These are phyloP conservation scores for Ciconia nigra DNA, from an alignment of 2,797 vertebrate species.

Conservation along the genomic window DNA sequence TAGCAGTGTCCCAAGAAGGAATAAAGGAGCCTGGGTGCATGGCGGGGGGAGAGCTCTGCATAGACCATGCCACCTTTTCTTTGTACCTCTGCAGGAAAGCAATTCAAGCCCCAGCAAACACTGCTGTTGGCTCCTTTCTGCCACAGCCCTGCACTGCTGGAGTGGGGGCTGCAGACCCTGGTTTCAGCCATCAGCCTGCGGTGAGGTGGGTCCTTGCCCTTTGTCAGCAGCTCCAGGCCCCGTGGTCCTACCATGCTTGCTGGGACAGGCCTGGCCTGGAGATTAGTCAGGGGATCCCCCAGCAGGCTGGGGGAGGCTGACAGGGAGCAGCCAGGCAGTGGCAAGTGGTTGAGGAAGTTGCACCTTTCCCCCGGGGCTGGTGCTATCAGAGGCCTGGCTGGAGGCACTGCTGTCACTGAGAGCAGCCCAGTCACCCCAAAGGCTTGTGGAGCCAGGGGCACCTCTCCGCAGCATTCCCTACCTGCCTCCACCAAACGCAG, in stretches of 20 bases:
- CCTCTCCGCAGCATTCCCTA: not conserved
- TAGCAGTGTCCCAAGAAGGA: not conserved
- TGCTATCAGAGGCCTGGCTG: not conserved
- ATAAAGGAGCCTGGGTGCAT: not conserved
- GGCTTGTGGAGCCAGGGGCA: not conserved
- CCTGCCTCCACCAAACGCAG: not conserved
- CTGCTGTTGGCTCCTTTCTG: not conserved
- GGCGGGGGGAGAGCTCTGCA: not conserved
- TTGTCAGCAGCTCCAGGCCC: not conserved
- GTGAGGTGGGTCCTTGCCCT: rapidly evolving
- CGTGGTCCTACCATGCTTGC: not conserved
- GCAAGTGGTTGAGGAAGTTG: not conserved
- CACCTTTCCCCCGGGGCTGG: not conserved
- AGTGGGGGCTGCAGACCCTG: not conserved
- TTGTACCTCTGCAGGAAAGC: not conserved
- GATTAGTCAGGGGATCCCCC: too few relatives aligned
- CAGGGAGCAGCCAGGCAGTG: not conserved
- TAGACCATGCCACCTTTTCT: not conserved
- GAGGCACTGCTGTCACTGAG: rapidly evolving
- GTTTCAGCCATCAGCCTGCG: not conserved
- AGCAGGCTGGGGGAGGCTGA: not conserved
- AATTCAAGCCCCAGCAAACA: too few relatives aligned
- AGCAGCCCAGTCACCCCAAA: not conserved
- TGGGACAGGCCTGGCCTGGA: not conserved
- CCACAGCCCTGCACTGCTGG: not conserved